Percentiles rank a stretch among this genome's conserved stretches.
Evolutionary conservation across 2,797 vertebrate species (phyloP).

Genomic region (Falco berigora): DNA sequence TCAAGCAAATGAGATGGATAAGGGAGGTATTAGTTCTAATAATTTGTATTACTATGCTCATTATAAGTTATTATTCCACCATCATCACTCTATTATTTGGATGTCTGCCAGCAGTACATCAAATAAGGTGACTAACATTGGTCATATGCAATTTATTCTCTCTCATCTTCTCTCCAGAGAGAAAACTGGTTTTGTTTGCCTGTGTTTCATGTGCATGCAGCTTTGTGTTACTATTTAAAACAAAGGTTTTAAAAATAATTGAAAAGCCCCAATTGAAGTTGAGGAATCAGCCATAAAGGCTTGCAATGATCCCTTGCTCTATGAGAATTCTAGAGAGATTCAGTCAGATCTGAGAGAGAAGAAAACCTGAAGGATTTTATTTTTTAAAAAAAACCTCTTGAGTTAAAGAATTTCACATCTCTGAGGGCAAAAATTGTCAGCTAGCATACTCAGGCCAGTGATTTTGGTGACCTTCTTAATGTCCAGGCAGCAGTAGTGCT

Average conservation of each 20-base stretch:
- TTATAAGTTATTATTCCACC: neutral
- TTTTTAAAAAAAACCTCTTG: neutral
- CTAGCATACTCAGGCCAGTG: neutral
- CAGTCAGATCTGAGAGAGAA: neutral
- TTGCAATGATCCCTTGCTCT: neutral
- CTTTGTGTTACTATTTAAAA: neutral
- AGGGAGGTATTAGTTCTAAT: neutral
- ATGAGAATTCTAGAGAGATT: neutral
- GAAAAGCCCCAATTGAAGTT: neutral
- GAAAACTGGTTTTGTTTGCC: neutral
- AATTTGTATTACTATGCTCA: neutral
- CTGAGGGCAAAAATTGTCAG: neutral
- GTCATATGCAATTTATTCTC: neutral
- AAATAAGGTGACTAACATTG: neutral
- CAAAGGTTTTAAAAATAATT: neutral
- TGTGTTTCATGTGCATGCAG: neutral
- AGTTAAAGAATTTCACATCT: neutral
- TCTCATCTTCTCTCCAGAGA: neutral
- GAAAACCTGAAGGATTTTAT: neutral
- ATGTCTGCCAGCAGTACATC: neutral
- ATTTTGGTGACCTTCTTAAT: neutral
- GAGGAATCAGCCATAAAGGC: neutral
- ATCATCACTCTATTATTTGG: neutral
- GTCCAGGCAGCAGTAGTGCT: neutral
- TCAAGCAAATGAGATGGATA: neutral